phyloP scores from a whole-genome alignment of 2,888 invertebrate species.

The Tubulanus polymorphus region DNA sequence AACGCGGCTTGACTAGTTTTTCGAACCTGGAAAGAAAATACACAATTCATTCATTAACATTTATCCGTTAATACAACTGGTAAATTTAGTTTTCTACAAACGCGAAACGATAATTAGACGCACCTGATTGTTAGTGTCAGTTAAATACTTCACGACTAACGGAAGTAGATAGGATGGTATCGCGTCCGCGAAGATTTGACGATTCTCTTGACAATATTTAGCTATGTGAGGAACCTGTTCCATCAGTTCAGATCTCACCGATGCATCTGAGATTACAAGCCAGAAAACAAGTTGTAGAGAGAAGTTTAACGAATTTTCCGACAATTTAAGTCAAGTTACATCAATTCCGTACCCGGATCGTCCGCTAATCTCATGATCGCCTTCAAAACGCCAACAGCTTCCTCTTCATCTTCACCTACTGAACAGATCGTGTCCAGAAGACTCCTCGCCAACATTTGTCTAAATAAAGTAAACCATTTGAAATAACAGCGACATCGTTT shows the following conservation, averaged over 20 bases:
- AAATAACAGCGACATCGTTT: too few relatives aligned
- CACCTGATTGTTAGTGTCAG: slow-evolving; percentile 63
- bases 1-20: slow-evolving; percentile 65
- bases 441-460: slow-evolving; percentile 61
- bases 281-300: neutral
- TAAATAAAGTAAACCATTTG: slow-evolving; percentile 50
- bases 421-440: slow-evolving; percentile 58
- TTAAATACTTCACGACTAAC: slow-evolving; percentile 62
- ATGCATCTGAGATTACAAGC: slow-evolving; percentile 59
- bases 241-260: slow-evolving; percentile 63
- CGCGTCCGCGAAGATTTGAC: slow-evolving; percentile 53
- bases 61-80: too few relatives aligned
- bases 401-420: slow-evolving; percentile 40
- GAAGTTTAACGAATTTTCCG: neutral
- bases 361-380: slow-evolving; percentile 56
- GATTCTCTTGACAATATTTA: slow-evolving; percentile 60
- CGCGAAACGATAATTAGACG: too few relatives aligned
- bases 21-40: slow-evolving; percentile 57
- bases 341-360: slow-evolving; percentile 57
- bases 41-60: too few relatives aligned
- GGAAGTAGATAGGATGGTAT: slow-evolving; percentile 62
- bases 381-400: slow-evolving; percentile 56
- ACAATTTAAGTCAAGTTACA: too few relatives aligned
- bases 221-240: slow-evolving; percentile 67
- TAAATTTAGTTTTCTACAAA: too few relatives aligned